These are phyloP conservation scores for Euspilapteryx auroguttella DNA, from an alignment of 2,888 invertebrate genomes.

Conservation along the genomic window DNA sequence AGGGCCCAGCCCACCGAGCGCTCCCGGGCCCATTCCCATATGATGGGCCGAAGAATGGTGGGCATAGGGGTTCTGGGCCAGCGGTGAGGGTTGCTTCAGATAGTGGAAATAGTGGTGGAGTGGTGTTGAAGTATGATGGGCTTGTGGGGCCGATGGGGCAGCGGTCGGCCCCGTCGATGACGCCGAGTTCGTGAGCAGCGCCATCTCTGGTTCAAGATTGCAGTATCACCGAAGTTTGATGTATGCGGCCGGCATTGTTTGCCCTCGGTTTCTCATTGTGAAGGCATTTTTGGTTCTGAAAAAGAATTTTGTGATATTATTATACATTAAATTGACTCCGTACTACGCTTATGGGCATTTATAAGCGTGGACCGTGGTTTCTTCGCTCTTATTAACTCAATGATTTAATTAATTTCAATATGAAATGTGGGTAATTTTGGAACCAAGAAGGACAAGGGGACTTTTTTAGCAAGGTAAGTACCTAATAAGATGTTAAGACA, in stretches of 20 bases:
- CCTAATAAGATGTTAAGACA: no score
- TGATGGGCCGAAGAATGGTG: slow-evolving; percentile 50
- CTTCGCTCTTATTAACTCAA: no score
- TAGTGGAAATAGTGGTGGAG: slow-evolving; percentile 61
- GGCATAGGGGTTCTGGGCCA: slow-evolving; percentile 49
- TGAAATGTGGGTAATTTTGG: no score
- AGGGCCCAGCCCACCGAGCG: slow-evolving; percentile 49
- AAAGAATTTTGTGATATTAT: no score
- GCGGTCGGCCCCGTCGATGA: slow-evolving; percentile 35
- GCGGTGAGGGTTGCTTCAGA: slow-evolving; percentile 55
- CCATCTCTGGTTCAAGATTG: slow-evolving; percentile 20
- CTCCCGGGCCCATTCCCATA: slow-evolving; percentile 58
- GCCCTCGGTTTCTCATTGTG: neutral
- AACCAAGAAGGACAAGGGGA: no score
- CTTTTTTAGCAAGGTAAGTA: no score
- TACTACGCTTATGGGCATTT: no score
- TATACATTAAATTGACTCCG: no score
- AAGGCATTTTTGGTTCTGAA: no score
- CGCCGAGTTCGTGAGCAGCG: slow-evolving; percentile 45
- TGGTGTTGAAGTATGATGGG: slow-evolving; percentile 55
- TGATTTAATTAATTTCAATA: no score
- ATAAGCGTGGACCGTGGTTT: no score
- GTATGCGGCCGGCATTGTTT: slow-evolving; percentile 15
- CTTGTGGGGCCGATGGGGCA: slow-evolving; percentile 36
- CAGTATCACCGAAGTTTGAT: neutral